Base-by-base conservation (phyloP, 2,888 invertebrate species). In the Dasypogon diadema region DNA sequence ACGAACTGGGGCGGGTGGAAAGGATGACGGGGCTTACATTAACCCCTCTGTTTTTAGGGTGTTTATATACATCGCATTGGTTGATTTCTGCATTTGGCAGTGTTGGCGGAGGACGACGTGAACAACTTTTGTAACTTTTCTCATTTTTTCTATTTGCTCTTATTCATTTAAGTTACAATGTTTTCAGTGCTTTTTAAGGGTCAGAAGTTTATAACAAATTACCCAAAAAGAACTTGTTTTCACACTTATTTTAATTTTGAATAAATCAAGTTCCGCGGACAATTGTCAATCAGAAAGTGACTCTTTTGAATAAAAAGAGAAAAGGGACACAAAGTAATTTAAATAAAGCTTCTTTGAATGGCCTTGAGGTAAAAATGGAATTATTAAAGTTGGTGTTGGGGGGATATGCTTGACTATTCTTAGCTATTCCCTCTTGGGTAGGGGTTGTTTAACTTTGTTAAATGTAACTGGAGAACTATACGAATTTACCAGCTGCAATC, bases 201-300 rank as follows among this genome's bases (percentile, higher is more conserved):
- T 56, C 56, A 56, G 26, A 56, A 26, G 26, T 56, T 56, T 56
- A 56, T n/a, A 56, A 56, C 56, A 56, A 56, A 56, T 56, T 56
- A 26, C 26, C 4, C 14, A 24, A 56, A 24, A n/a, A 24, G 30
- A 14, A 56, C 56, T 56, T 56, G 30, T 56, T 56, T 56, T 56
- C 30, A 56, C 51, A 51, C 51, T 51, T 51, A 51, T 51, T 51
- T 51, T 51, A 51, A 51, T 51, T 51, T 51, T 51, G 21, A 6
- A 21, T 51, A 51, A 51, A 51, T 51, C 51, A 51, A 51, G 42
- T 42, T 42, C 12, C 42, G n/a, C 42, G 42, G 42, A 42, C 6
- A 42, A 42, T 42, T 42, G 42, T 12, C 42, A 42, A 42, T 42
- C 42, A 42, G n/a, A 12, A 42, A 6, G n/a, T 12, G 42, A 42